Percentiles rank a stretch among this genome's conserved stretches.
These are phyloP conservation scores for Magallana gigas DNA, from an alignment of 1,140 invertebrate genomes.

Conservation along the genomic window DNA sequence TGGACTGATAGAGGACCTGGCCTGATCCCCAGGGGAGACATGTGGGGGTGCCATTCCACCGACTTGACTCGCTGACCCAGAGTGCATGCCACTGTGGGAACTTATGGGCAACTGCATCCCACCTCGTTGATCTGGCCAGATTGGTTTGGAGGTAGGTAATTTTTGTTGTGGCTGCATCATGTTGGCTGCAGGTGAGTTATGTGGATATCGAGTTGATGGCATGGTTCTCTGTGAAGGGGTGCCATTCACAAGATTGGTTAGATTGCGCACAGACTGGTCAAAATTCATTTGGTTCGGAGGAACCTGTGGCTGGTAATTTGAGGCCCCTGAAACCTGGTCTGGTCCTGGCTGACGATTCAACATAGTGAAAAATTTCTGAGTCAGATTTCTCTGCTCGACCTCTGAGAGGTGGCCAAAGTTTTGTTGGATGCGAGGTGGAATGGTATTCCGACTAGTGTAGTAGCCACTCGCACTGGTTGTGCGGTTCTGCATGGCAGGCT, in stretches of 20 bases:
- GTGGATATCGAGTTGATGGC: neutral
- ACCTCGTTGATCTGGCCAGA: neutral
- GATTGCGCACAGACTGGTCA: conserved; percentile 11
- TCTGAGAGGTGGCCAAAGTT: conserved; percentile 45
- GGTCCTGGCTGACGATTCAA: conserved; percentile 18
- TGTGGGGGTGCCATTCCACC: neutral
- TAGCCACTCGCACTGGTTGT: conserved; percentile 4
- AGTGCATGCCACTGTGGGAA: neutral
- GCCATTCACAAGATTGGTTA: conserved; percentile 28
- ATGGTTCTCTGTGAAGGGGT: neutral
- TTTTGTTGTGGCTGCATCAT: neutral
- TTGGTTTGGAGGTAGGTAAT: neutral
- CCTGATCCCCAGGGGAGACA: neutral
- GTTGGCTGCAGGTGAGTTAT: neutral
- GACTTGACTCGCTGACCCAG: neutral
- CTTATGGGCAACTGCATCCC: conserved; percentile 23
- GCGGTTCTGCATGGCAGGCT: conserved; percentile 25
- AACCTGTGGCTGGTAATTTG: neutral
- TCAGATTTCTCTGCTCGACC: conserved; percentile 48
- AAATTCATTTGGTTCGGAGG: neutral
- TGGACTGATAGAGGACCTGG: conserved; percentile 16
- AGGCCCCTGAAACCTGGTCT: neutral
- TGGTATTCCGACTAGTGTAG: neutral
- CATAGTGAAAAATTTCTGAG: conserved; percentile 56
- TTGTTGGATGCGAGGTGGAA: conserved; percentile 34